Evolutionary conservation across 1,140 invertebrate species (phyloP).

Genomic region (Leptonema lineaticorne): DNA sequence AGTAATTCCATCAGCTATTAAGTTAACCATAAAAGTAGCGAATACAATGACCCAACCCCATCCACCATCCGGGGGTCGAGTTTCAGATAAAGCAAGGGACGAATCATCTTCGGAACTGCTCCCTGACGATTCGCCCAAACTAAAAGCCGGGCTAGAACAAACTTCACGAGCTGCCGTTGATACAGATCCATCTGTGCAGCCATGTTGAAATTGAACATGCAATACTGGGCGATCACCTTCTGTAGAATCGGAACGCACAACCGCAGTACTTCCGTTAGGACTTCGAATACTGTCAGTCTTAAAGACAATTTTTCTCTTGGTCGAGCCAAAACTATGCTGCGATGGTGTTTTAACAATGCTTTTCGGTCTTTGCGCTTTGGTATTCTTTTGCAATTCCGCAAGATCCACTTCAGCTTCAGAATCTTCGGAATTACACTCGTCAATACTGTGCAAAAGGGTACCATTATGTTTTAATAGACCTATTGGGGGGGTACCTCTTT

Average conservation of each 20-base stretch:
- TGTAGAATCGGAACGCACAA: slow-evolving; percentile 32
- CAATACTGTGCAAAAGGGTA: slow-evolving; percentile 27
- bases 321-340: slow-evolving; percentile 16
- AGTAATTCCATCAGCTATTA: slow-evolving; percentile 88
- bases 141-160: slow-evolving; percentile 50
- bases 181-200: slow-evolving; percentile 44
- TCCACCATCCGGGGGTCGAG: slow-evolving; percentile 71
- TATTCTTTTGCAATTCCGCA: neutral
- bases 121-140: slow-evolving; percentile 37
- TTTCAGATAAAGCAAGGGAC: slow-evolving; percentile 63
- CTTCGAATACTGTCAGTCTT: slow-evolving; percentile 22
- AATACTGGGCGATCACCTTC: slow-evolving; percentile 53
- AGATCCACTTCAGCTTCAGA: neutral
- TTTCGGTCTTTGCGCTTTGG: slow-evolving; percentile 30
- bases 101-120: slow-evolving; percentile 62
- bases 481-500: neutral
- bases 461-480: slow-evolving; percentile 11
- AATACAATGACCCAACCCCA: slow-evolving; percentile 83
- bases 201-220: slow-evolving; percentile 63
- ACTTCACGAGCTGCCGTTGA: slow-evolving; percentile 50
- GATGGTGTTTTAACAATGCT: slow-evolving; percentile 43
- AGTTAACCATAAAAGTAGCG: slow-evolving; percentile 84
- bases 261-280: slow-evolving; percentile 25
- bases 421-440: slow-evolving; percentile 31
- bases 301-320: slow-evolving; percentile 29